Evolutionary conservation across 2,797 vertebrate genomes (phyloP).

Genomic region (Anabacerthia variegaticeps): DNA sequence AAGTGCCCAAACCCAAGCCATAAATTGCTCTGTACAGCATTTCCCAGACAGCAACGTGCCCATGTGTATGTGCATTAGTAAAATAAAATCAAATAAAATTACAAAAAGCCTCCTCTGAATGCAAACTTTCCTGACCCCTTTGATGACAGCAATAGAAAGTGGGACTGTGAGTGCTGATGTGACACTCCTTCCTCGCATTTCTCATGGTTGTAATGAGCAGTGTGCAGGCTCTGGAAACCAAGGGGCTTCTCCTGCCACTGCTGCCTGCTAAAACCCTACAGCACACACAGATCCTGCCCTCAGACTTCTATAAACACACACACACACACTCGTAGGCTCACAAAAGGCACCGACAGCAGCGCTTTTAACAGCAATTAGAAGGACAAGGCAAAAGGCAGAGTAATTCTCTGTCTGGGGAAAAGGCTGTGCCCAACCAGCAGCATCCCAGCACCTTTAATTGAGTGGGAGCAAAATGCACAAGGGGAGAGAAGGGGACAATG

Average conservation of each 20-base stretch:
- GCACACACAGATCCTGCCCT: not conserved
- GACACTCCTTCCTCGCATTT: conserved; percentile 4
- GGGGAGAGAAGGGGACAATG: not conserved
- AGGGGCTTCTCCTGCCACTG: not conserved
- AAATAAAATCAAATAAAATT: not conserved
- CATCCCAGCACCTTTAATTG: not conserved
- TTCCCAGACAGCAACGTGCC: not conserved
- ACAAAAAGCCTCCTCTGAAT: not conserved
- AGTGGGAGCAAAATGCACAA: not conserved
- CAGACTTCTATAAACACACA: not conserved
- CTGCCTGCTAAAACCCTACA: not conserved
- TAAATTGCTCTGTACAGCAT: not conserved
- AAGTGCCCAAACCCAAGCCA: not conserved
- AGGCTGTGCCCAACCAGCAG: not conserved
- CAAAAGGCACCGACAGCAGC: not conserved
- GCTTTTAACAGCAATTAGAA: not conserved
- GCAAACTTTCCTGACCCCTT: conserved; percentile 51
- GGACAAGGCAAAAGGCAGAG: not conserved
- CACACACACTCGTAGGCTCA: not conserved
- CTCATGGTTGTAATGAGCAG: conserved; percentile 33
- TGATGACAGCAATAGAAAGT: conserved; percentile 67
- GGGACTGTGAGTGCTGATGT: conserved; percentile 8
- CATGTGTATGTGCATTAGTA: not conserved
- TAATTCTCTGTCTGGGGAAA: not conserved
- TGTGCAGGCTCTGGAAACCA: not conserved